Conservation (phyloP, 1,140 invertebrate species). For the Octopus bimaculoides region DNA sequence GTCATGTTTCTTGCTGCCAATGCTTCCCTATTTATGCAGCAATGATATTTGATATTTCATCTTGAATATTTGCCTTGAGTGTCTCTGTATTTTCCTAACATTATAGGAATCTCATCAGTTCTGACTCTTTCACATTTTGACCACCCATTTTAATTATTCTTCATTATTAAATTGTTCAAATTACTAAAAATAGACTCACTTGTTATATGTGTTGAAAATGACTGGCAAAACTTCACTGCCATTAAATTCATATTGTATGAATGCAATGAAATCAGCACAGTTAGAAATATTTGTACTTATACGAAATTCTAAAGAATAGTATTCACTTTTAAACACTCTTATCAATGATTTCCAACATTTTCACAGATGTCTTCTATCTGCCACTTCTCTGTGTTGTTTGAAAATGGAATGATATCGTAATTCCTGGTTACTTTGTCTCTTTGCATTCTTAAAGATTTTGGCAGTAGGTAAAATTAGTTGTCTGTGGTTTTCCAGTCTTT, state of each 20-base stretch:
- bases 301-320: neutral
- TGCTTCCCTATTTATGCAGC: neutral
- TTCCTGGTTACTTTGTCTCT: neutral
- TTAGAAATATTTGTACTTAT: neutral
- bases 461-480: constrained; percentile 5
- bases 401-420: neutral
- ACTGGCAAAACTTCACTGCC: neutral
- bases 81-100: neutral
- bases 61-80: too few relatives aligned
- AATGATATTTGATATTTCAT: neutral
- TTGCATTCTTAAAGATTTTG: neutral
- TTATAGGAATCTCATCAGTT: neutral
- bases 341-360: neutral
- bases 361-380: neutral
- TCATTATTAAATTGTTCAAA: neutral
- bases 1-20: neutral
- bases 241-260: neutral
- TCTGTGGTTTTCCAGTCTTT: neutral
- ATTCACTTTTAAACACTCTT: neutral
- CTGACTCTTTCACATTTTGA: neutral
- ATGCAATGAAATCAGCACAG: neutral
- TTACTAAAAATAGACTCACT: neutral
- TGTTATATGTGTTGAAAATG: neutral
- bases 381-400: neutral
- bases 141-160: neutral